phyloP scores from a whole-genome alignment of 2,888 invertebrate genomes.

The Caenorhabditis imperialis region DNA sequence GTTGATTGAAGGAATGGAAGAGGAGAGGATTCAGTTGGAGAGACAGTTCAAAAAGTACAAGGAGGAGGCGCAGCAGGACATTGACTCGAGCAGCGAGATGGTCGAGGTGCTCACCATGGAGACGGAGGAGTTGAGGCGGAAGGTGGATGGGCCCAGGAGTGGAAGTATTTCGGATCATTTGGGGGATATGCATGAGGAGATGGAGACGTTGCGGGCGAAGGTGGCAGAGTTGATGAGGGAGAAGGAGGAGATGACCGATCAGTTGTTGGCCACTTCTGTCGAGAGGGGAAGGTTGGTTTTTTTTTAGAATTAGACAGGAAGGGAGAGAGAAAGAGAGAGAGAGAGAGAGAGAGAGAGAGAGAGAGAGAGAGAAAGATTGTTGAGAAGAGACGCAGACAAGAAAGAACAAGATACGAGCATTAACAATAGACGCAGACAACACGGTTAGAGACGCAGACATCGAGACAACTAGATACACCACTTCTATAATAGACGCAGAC shows the following conservation, averaged over 20 bases:
- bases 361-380: too few relatives aligned
- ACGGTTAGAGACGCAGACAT: too few relatives aligned
- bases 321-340: too few relatives aligned
- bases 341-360: too few relatives aligned
- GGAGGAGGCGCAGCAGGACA: constrained; percentile 72
- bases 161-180: constrained; percentile 74
- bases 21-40: constrained; percentile 67
- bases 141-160: constrained; percentile 56
- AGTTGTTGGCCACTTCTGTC: constrained; percentile 75
- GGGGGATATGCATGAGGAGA: constrained; percentile 73
- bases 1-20: constrained; percentile 65
- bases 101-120: constrained; percentile 73
- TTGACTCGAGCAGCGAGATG: constrained; percentile 73
- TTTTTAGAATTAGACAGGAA: too few relatives aligned
- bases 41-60: constrained; percentile 70
- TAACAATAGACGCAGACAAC: too few relatives aligned
- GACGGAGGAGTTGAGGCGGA: constrained; percentile 61
- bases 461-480: too few relatives aligned
- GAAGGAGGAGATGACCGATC: constrained; percentile 73
- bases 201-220: constrained; percentile 67
- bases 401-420: too few relatives aligned
- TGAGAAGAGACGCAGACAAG: too few relatives aligned
- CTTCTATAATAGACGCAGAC: too few relatives aligned
- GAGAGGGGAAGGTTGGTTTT: constrained; percentile 68
- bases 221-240: constrained; percentile 66